phyloP scores from a whole-genome alignment of 1,140 invertebrate genomes.

The Eueides isabella region DNA sequence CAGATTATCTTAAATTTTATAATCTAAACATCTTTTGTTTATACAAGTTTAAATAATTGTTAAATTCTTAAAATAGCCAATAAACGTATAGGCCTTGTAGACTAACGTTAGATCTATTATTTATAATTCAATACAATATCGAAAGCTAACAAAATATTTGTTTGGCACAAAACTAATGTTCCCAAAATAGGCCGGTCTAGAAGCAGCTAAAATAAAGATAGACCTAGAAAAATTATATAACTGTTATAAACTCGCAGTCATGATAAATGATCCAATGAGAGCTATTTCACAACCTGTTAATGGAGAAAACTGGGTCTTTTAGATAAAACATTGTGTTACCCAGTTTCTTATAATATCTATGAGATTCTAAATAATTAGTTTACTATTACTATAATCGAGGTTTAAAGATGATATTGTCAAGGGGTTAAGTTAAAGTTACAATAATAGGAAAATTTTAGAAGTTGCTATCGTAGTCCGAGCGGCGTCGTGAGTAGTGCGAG shows the following conservation, averaged over 20 bases:
- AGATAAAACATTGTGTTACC: neutral
- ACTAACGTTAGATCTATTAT: conserved; percentile 31
- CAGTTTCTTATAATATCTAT: conserved; percentile 23
- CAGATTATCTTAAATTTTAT: conserved; percentile 64
- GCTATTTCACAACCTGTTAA: conserved; percentile 71
- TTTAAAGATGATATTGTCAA: conserved; percentile 78
- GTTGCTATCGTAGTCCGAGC: conserved; percentile 85
- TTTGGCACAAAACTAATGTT: conserved; percentile 60
- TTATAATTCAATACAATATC: conserved; percentile 45
- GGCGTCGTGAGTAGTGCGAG: conserved; percentile 81
- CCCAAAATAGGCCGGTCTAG: conserved; percentile 66
- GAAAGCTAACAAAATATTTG: conserved; percentile 54
- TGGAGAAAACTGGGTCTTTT: conserved; percentile 41
- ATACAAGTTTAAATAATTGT: conserved; percentile 32
- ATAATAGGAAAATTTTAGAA: conserved; percentile 71
- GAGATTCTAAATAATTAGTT: conserved; percentile 27
- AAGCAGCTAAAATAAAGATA: conserved; percentile 57
- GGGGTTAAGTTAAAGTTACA: conserved; percentile 50
- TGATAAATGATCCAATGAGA: conserved; percentile 38
- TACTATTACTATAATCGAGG: conserved; percentile 52
- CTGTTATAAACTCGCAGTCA: conserved; percentile 39
- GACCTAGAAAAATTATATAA: conserved; percentile 30
- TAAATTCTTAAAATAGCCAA: conserved; percentile 31
- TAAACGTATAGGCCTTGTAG: conserved; percentile 42
- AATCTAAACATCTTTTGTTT: conserved; percentile 36